Percentiles rank a stretch among this genome's conserved stretches.
phyloP scores from a whole-genome alignment of 2,888 invertebrate species.

The Zaprionus bogoriensis region DNA sequence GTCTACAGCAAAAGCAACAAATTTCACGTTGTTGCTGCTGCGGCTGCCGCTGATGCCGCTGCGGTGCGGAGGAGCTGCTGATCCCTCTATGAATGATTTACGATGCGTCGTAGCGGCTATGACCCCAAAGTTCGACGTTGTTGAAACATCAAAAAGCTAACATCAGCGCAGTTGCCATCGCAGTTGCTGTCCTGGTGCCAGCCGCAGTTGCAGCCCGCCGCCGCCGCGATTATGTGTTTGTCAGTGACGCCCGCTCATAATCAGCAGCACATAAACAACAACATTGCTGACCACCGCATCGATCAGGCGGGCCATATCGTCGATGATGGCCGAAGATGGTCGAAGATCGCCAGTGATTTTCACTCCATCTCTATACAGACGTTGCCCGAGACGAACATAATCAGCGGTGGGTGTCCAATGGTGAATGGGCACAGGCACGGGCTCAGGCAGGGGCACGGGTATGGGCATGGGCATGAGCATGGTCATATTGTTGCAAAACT shows the following conservation, averaged over 20 bases:
- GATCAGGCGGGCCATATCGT: slow-evolving; percentile 50
- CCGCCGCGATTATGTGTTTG: slow-evolving; percentile 58
- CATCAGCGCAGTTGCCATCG: slow-evolving; percentile 26
- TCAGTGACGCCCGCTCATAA: slow-evolving; percentile 73
- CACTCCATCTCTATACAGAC: slow-evolving; percentile 53
- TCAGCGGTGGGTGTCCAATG: slow-evolving; percentile 70
- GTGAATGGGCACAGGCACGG: slow-evolving; percentile 31
- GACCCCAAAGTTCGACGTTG: slow-evolving; percentile 76
- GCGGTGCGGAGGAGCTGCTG: slow-evolving; percentile 26
- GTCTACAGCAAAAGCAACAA: slow-evolving; percentile 71
- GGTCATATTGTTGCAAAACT: background rate
- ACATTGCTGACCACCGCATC: slow-evolving; percentile 66
- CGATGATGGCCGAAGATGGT: slow-evolving; percentile 39
- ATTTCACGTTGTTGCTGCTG: slow-evolving; percentile 65
- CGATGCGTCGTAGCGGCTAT: slow-evolving; percentile 76
- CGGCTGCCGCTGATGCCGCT: slow-evolving; percentile 21
- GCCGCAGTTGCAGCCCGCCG: background rate
- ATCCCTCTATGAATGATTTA: slow-evolving; percentile 79
- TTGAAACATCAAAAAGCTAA: slow-evolving; percentile 73
- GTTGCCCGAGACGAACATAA: slow-evolving; percentile 63
- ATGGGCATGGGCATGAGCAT: slow-evolving; percentile 19
- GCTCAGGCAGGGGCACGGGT: background rate
- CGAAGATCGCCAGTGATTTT: slow-evolving; percentile 51
- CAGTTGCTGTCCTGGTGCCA: slow-evolving; percentile 8
- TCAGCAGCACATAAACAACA: slow-evolving; percentile 78